Evolutionary conservation across 2,888 invertebrate species (phyloP).

Genomic region (Dione vanillae): DNA sequence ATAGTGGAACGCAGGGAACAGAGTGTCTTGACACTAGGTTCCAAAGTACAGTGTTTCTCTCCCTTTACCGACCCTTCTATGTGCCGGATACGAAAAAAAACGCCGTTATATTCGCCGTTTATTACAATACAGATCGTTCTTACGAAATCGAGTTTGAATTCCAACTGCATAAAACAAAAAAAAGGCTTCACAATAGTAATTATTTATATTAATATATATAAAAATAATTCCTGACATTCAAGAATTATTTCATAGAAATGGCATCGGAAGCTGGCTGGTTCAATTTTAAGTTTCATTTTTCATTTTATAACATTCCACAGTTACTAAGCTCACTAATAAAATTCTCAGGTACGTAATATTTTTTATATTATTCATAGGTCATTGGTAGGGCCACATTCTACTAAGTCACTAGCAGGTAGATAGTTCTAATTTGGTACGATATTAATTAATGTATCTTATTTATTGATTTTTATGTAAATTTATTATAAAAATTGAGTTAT

Average conservation of each 20-base stretch:
- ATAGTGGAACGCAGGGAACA: neutral
- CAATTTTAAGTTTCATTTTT: neutral
- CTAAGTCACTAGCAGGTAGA: conserved; percentile 1
- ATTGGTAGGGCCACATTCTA: neutral
- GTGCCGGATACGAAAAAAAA: neutral
- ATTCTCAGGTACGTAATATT: conserved; percentile 15
- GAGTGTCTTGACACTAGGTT: neutral
- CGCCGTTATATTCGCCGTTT: too few species aligned
- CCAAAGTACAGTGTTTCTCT: too few species aligned
- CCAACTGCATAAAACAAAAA: too few species aligned
- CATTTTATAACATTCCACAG: conserved; percentile 11
- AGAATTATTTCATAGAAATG: neutral
- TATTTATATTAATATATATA: too few species aligned
- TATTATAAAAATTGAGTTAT: neutral
- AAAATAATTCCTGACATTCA: neutral
- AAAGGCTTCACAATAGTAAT: too few species aligned
- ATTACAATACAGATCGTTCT: too few species aligned
- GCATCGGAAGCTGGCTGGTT: conserved; percentile 5
- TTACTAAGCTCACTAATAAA: conserved; percentile 11
- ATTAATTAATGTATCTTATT: neutral
- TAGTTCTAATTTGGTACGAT: conserved; percentile 1
- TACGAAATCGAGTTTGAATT: too few species aligned
- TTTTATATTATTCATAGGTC: conserved; percentile 24
- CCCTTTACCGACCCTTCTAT: neutral
- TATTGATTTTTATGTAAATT: neutral